A percentile compares a stretch with the other conserved stretches of the same genome.
Evolutionary conservation across 2,113 vertebrate genomes (phyloP).

Genomic region (Pterophyllum scalare): DNA sequence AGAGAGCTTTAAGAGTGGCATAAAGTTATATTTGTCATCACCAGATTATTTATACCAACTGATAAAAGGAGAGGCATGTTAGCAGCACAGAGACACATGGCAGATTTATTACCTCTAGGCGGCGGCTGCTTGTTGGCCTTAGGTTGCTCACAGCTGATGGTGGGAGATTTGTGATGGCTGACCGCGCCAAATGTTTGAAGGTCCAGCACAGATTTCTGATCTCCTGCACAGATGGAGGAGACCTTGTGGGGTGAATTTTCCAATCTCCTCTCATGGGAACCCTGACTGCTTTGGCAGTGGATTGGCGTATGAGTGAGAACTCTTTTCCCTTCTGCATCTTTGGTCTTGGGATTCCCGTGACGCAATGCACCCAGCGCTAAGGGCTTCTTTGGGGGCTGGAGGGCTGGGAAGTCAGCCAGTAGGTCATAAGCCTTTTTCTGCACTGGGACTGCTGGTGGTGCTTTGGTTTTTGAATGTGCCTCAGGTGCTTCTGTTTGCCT

Average conservation of each 20-base stretch:
- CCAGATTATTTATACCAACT: neutral
- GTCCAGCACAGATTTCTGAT: slow-evolving; percentile 38
- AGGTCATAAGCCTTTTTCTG: slow-evolving; percentile 52
- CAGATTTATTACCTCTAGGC: slow-evolving; percentile 45
- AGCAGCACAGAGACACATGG: slow-evolving; percentile 15
- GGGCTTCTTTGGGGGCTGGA: slow-evolving; percentile 25
- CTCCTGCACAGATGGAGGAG: slow-evolving; percentile 48
- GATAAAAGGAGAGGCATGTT: slow-evolving; percentile 1
- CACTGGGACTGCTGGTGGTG: neutral
- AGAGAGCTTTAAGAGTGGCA: neutral
- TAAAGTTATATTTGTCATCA: slow-evolving; percentile 10
- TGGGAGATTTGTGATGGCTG: neutral
- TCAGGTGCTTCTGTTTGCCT: slow-evolving; percentile 26
- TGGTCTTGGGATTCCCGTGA: slow-evolving; percentile 19
- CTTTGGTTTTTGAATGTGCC: neutral
- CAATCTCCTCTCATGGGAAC: slow-evolving; percentile 40
- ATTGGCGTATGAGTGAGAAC: neutral
- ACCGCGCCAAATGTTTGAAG: slow-evolving; percentile 28
- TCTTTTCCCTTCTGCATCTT: neutral
- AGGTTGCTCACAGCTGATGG: slow-evolving; percentile 8
- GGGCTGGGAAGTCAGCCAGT: slow-evolving; percentile 56
- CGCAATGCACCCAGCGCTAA: neutral
- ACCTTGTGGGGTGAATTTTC: slow-evolving; percentile 32
- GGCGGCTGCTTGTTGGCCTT: slow-evolving; percentile 47
- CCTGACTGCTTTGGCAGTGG: slow-evolving; percentile 21